Base-by-base conservation (phyloP, 2,797 vertebrate genomes). In the Gobio occitaniae region DNA sequence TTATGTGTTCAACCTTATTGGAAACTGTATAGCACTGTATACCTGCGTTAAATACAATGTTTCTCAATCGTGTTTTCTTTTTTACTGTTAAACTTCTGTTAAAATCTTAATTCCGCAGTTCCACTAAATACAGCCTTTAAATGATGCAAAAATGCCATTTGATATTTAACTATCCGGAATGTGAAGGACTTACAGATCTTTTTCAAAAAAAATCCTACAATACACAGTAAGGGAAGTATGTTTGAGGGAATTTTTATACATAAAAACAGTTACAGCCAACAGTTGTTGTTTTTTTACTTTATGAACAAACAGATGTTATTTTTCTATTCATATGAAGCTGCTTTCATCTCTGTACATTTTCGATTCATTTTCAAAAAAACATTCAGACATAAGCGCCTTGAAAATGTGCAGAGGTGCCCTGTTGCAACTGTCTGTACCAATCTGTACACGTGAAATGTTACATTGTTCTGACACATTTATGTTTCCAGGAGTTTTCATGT, bases 81-180 rank as follows among this genome's bases (percentile, higher is more conserved):
- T 54, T 78, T 68, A 52, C 17, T 2, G 65, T 69, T 50, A 38
- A 78, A 36, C 17, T 32, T 32, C 32, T 32, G 32, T 32, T 32
- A 32, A 32, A 32, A 16, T 32, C 19, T 72, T 38, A 59, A 25
- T 68, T 29, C 66, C 77, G 44, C 36, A 21, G 10, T 52, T 68
- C 16, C n/a, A 47, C 3, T 52, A 48, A 81, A 29, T 47, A 38
- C 72, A 44, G 61, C n/a, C 70, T 6, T 63, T 78, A 15, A 61
- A 52, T 66, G 13, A 44, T 12, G 69, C 54, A 50, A 41, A 83
- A 47, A 69, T 82, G 32, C 12, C 7, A 61, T 89, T 87, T 91
- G 92, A 93, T 94, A 93, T 93, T 93, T 78, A 87, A 83, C 75
- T 47, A 84, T 80, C 86, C 52, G 89, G 88, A 83, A 88, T 80